Conservation (phyloP, 2,888 invertebrate genomes). For the Ischnura elegans region DNA sequence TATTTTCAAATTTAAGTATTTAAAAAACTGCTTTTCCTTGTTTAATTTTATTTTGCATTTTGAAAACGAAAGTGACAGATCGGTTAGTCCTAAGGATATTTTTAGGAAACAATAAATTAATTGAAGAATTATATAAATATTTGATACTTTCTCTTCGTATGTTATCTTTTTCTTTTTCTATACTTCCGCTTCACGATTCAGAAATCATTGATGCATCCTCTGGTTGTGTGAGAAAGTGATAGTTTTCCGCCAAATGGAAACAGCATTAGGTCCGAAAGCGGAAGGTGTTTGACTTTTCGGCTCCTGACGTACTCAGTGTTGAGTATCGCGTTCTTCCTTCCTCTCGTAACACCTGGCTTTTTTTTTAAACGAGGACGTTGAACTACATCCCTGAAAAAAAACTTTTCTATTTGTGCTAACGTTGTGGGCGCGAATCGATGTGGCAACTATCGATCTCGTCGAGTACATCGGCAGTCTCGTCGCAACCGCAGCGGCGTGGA, state of each 20-base stretch:
- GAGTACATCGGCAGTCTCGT: slow-evolving; percentile 35
- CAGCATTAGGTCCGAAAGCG: background rate
- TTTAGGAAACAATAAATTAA: no score
- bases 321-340: background rate
- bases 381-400: background rate
- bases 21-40: no score
- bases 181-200: no score
- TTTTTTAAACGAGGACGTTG: background rate
- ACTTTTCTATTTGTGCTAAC: background rate
- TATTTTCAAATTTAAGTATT: no score
- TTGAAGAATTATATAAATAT: no score
- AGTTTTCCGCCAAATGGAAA: background rate
- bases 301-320: background rate
- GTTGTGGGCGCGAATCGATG: background rate
- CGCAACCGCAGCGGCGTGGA: background rate
- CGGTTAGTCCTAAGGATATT: no score
- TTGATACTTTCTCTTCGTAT: no score
- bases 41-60: no score
- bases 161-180: no score
- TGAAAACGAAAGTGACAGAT: no score
- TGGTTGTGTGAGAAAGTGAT: background rate
- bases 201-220: no score
- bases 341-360: background rate
- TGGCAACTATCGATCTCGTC: background rate
- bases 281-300: background rate